phyloP scores from a whole-genome alignment of 1,140 invertebrate genomes.

The Drosophila nigrodunni region DNA sequence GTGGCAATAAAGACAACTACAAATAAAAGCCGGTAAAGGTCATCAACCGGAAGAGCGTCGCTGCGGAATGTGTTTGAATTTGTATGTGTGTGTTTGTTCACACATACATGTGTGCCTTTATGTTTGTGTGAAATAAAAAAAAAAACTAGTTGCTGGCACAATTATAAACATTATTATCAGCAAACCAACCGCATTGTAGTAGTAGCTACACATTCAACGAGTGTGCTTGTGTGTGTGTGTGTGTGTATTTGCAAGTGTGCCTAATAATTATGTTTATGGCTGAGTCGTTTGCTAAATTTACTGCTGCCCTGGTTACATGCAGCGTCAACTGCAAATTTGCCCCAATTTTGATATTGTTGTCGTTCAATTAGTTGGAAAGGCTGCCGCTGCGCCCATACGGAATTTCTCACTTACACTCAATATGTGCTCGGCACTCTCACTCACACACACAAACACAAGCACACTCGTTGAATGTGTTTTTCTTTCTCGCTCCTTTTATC shows the following conservation, averaged over 20 bases:
- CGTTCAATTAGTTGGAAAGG: conserved; percentile 72
- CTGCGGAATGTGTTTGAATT: conserved; percentile 50
- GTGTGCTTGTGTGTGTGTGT: not conserved
- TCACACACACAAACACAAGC: conserved; percentile 19
- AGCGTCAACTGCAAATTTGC: conserved; percentile 72
- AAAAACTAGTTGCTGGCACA: conserved; percentile 37
- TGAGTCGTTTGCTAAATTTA: conserved; percentile 72
- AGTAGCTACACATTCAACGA: conserved; percentile 1
- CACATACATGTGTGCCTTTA: not conserved
- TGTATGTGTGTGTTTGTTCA: conserved; percentile 30
- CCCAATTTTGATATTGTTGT: conserved; percentile 66
- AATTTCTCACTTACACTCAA: conserved; percentile 65
- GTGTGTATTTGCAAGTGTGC: conserved; percentile 31
- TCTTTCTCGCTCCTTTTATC: not conserved
- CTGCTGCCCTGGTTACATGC: conserved; percentile 70
- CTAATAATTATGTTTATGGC: conserved; percentile 71
- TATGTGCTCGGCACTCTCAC: conserved; percentile 29
- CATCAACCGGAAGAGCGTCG: conserved; percentile 80
- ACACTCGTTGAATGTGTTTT: conserved; percentile 51
- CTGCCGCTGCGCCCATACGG: conserved; percentile 50
- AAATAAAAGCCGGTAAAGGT: conserved; percentile 83
- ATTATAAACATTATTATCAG: conserved; percentile 38
- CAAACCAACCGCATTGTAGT: conserved; percentile 21
- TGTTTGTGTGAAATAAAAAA: conserved; percentile 34
- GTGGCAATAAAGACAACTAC: conserved; percentile 52